Evolutionary conservation across 1,140 invertebrate genomes (phyloP).

Genomic region (Drosophila dunni): DNA sequence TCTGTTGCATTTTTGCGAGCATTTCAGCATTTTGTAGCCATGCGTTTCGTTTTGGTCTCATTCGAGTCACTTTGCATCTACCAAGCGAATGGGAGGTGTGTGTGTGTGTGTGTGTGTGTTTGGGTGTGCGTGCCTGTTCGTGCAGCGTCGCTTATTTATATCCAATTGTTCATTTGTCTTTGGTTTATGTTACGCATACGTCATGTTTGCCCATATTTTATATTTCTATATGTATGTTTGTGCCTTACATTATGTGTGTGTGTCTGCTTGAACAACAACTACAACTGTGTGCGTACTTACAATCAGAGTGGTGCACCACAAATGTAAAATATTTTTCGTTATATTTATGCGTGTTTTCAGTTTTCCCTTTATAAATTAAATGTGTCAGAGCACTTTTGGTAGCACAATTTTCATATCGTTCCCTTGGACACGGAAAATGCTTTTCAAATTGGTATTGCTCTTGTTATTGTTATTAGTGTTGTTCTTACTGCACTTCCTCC

Average conservation of each 20-base stretch:
- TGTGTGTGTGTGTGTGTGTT: slow-evolving; percentile 27
- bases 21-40: slow-evolving; percentile 40
- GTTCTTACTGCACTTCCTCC: background rate
- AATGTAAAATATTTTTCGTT: slow-evolving; percentile 74
- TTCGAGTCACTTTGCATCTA: slow-evolving; percentile 47
- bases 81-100: background rate
- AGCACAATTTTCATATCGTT: slow-evolving; percentile 24
- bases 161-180: slow-evolving; percentile 83
- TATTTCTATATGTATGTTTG: slow-evolving; percentile 42
- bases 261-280: background rate
- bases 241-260: slow-evolving; percentile 32
- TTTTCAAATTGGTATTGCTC: slow-evolving; percentile 2
- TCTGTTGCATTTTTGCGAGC: slow-evolving; percentile 70
- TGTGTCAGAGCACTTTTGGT: slow-evolving; percentile 42
- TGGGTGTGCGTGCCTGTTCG: slow-evolving; percentile 33
- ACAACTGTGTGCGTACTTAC: slow-evolving; percentile 18
- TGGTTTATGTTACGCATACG: slow-evolving; percentile 83
- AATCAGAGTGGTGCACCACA: slow-evolving; percentile 62
- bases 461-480: background rate
- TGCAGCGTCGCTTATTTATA: slow-evolving; percentile 76
- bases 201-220: slow-evolving; percentile 81
- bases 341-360: slow-evolving; percentile 76
- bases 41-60: slow-evolving; percentile 39
- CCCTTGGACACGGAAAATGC: slow-evolving; percentile 25
- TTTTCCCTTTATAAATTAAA: slow-evolving; percentile 57